These are phyloP conservation scores for Antedon mediterranea DNA, from an alignment of 53 echinoderm and acorn worm species.

Conservation along the genomic window DNA sequence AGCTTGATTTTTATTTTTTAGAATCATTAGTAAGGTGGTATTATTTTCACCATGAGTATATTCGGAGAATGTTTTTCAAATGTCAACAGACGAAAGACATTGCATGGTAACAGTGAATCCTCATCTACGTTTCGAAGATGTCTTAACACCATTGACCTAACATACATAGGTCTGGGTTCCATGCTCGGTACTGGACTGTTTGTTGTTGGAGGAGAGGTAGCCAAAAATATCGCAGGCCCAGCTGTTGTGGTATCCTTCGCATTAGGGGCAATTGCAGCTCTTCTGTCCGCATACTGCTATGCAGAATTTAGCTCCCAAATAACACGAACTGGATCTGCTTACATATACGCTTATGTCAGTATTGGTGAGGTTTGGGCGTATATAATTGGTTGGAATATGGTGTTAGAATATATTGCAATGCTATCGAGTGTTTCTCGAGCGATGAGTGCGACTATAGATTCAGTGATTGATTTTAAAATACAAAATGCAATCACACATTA, in stretches of 20 bases:
- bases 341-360: conserved; percentile 45
- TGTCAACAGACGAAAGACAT: neutral
- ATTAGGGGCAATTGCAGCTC: conserved; percentile 39
- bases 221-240: conserved; percentile 52
- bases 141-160: conserved; percentile 39
- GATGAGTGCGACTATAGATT: conserved; percentile 47
- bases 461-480: conserved; percentile 24
- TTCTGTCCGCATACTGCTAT: conserved; percentile 47
- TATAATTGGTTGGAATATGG: conserved; percentile 59
- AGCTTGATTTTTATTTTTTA: neutral
- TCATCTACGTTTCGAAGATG: conserved; percentile 20
- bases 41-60: neutral
- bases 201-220: conserved; percentile 58
- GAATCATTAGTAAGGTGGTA: neutral
- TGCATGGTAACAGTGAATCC: neutral
- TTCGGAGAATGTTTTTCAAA: neutral
- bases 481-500: conserved; percentile 35
- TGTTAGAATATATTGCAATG: conserved; percentile 42
- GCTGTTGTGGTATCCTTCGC: conserved; percentile 47
- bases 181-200: conserved; percentile 71
- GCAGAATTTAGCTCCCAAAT: conserved; percentile 43
- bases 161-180: conserved; percentile 39
- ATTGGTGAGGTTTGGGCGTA: conserved; percentile 65
- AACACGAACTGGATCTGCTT: conserved; percentile 66
- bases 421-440: conserved; percentile 33